Evolutionary conservation across 2,113 vertebrate genomes (phyloP).

Genomic region (Saccopteryx bilineata): DNA sequence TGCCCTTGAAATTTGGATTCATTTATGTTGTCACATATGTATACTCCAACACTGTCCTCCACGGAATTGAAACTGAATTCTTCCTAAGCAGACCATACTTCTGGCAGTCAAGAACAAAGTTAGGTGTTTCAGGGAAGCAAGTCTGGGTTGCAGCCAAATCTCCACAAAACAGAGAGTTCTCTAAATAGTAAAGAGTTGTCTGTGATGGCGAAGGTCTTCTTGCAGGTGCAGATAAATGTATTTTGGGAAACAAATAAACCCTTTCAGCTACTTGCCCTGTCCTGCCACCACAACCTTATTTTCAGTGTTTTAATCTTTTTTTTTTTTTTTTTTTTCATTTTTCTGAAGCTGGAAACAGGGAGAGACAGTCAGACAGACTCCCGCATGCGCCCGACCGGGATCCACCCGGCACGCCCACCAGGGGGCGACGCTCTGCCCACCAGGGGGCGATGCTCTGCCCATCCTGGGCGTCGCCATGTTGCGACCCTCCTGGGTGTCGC

Average conservation of each 20-base stretch:
- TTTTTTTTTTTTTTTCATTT: too few species aligned
- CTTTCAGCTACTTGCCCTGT: background rate
- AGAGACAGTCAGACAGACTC: too few species aligned
- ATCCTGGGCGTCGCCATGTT: too few species aligned
- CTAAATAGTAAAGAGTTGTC: constrained; percentile 52
- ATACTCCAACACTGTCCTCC: background rate
- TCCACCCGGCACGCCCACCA: too few species aligned
- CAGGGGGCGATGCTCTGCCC: too few species aligned
- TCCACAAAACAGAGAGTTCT: constrained; percentile 30
- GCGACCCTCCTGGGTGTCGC: too few species aligned
- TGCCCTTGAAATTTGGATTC: background rate
- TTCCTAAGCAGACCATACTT: background rate
- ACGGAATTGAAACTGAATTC: background rate
- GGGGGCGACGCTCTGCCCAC: too few species aligned
- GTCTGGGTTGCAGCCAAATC: constrained; percentile 48
- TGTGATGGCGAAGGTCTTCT: constrained; percentile 50
- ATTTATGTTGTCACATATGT: background rate
- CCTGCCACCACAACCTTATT: background rate
- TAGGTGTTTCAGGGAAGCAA: constrained; percentile 64
- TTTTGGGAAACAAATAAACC: background rate
- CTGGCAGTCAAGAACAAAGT: constrained; percentile 35
- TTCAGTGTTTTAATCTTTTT: background rate
- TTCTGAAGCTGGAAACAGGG: too few species aligned
- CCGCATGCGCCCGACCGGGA: too few species aligned
- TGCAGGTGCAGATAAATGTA: background rate